phyloP scores from a whole-genome alignment of 2,797 vertebrate species.

The Prunella strophiata region DNA sequence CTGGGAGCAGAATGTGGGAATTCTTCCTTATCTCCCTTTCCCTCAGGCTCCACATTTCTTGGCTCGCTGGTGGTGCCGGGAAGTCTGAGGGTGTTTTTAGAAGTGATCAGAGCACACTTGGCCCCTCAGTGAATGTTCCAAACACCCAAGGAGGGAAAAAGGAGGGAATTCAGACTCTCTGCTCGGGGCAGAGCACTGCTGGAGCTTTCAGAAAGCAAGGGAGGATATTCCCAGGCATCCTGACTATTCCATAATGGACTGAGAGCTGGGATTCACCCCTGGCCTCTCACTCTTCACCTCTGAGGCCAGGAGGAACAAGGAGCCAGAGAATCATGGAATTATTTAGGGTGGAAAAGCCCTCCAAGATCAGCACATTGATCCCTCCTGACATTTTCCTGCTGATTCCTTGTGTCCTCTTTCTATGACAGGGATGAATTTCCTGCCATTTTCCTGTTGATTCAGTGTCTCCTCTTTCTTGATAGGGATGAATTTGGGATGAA shows the following conservation, averaged over 20 bases:
- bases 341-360: background rate
- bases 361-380: rapidly evolving
- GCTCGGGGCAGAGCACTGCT: background rate
- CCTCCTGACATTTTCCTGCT: too few relatives aligned
- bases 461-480: background rate
- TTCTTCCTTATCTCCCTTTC: background rate
- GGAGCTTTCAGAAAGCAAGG: background rate
- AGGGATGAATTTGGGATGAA: background rate
- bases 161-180: background rate
- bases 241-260: background rate
- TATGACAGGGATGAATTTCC: too few relatives aligned
- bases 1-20: background rate
- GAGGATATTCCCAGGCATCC: background rate
- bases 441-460: rapidly evolving
- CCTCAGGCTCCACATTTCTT: background rate
- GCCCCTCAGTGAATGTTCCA: background rate
- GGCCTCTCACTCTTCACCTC: background rate
- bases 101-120: background rate
- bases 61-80: background rate
- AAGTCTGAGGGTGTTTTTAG: constrained; percentile 25
- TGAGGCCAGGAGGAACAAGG: background rate
- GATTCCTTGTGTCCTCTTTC: too few relatives aligned
- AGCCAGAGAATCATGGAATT: background rate
- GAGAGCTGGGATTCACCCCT: background rate
- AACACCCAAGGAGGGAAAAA: background rate